Percentiles rank a stretch among this genome's conserved stretches.
Evolutionary conservation across 2,888 invertebrate genomes (phyloP).

Genomic region (Hipparchia semele): DNA sequence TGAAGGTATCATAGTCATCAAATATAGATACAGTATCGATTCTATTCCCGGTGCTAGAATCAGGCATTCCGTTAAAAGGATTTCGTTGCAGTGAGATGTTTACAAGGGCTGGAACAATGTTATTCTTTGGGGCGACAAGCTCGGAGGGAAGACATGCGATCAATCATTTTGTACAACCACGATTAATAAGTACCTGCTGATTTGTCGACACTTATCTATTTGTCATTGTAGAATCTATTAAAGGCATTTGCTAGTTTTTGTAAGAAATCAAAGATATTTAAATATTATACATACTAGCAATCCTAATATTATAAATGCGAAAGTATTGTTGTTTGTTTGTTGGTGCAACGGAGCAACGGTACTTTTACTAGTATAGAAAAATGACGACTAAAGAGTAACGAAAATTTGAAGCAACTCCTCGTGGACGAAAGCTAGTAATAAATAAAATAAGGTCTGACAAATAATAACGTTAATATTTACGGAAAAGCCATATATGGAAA

Average conservation of each 20-base stretch:
- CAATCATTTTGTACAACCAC: conserved; percentile 60
- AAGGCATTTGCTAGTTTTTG: background rate
- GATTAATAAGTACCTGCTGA: conserved; percentile 21
- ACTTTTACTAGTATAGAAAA: no score
- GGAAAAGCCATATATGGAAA: background rate
- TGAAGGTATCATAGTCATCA: background rate
- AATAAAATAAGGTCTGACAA: no score
- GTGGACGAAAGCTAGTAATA: no score
- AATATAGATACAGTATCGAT: conserved; percentile 32
- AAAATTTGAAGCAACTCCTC: no score
- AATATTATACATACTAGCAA: no score
- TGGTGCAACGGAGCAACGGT: no score
- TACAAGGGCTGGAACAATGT: conserved; percentile 78
- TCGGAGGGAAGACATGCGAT: conserved; percentile 65
- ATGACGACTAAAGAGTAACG: no score
- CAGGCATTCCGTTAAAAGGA: conserved; percentile 62
- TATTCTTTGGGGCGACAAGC: conserved; percentile 78
- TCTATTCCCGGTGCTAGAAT: conserved; percentile 47
- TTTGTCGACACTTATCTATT: conserved; percentile 46
- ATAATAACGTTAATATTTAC: no score
- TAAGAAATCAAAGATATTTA: background rate
- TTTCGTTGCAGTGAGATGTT: conserved; percentile 71
- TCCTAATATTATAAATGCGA: no score
- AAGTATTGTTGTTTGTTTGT: no score
- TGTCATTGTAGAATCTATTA: conserved; percentile 18